phyloP scores from a whole-genome alignment of 2,113 vertebrate genomes.

The Myotis lucifugus region DNA sequence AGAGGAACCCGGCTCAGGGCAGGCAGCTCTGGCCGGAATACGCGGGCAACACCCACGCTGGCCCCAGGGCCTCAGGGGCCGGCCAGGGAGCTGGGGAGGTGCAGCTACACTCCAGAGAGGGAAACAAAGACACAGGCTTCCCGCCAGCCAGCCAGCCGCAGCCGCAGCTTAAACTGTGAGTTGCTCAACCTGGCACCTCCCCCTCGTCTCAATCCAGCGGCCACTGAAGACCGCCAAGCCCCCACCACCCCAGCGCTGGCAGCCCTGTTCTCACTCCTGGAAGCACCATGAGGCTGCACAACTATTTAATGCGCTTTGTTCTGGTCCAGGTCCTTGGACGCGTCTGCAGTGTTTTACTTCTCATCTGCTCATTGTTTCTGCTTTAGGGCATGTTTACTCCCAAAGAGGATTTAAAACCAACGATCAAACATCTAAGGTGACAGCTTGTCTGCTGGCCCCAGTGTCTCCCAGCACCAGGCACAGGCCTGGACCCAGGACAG shows the following conservation, averaged over 20 bases:
- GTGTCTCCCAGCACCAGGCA: not conserved
- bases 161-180: not conserved
- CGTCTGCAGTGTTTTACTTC: not conserved
- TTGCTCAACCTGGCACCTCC: not conserved
- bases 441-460: not conserved
- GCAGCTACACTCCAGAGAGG: constrained; percentile 83
- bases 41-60: constrained; percentile 83
- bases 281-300: not conserved
- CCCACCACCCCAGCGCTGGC: not conserved
- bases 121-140: not conserved
- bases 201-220: not conserved
- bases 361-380: not conserved
- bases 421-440: not conserved
- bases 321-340: not conserved
- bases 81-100: constrained; percentile 80
- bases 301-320: not conserved
- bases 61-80: constrained; percentile 76
- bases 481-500: not conserved
- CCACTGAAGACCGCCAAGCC: not conserved
- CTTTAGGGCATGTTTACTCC: not conserved
- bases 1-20: constrained; percentile 84
- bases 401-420: not conserved
- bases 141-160: too few relatives aligned
- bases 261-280: not conserved
- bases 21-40: constrained; percentile 83